A percentile compares a stretch with the other conserved stretches of the same genome.
phyloP scores from a whole-genome alignment of 1,140 invertebrate genomes.

The Brachionus calyciflorus region DNA sequence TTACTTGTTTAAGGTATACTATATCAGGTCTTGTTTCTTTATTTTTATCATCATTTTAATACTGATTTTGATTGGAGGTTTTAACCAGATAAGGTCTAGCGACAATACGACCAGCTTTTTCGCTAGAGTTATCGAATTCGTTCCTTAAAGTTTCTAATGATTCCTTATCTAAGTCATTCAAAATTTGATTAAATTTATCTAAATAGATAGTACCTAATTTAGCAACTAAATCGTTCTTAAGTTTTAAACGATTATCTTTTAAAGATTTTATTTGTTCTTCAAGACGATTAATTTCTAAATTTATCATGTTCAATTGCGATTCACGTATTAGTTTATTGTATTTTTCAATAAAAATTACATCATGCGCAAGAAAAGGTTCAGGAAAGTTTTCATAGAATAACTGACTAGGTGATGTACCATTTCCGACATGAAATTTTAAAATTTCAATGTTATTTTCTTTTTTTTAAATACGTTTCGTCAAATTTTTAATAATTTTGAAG shows the following conservation, averaged over 20 bases:
- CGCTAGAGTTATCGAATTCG: background rate
- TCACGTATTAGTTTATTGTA: background rate
- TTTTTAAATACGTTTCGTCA: background rate
- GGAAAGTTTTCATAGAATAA: slow-evolving; percentile 7
- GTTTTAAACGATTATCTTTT: background rate
- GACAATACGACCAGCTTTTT: background rate
- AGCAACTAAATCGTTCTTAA: background rate
- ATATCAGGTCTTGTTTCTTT: no score
- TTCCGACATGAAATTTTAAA: background rate
- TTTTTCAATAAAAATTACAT: background rate
- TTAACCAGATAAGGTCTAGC: background rate
- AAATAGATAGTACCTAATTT: background rate
- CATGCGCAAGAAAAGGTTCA: background rate
- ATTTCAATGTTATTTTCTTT: background rate
- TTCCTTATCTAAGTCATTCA: background rate
- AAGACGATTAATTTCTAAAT: background rate
- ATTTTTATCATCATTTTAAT: no score
- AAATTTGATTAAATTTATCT: background rate
- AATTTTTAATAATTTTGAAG: background rate
- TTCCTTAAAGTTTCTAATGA: background rate
- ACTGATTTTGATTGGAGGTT: no score
- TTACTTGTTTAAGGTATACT: no score
- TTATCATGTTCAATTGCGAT: background rate
- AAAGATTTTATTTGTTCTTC: background rate
- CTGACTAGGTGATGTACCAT: slow-evolving; percentile 11